Percentiles rank a stretch among this genome's conserved stretches.
Conservation (phyloP, 2,113 vertebrate species). For the Trinectes maculatus region DNA sequence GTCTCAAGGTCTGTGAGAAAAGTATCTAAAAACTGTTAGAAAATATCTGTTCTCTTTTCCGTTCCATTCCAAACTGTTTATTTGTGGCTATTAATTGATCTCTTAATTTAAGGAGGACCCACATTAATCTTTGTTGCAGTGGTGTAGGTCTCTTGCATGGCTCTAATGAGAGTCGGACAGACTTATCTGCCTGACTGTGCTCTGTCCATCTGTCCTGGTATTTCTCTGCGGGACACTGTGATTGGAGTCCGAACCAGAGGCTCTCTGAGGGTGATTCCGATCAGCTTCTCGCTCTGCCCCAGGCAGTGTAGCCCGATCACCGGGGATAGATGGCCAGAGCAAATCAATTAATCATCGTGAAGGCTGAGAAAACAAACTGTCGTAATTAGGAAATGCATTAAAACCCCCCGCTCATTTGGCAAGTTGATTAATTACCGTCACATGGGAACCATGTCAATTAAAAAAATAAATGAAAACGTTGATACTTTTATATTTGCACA, state of each 20-base stretch:
- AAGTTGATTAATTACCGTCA: constrained; percentile 81
- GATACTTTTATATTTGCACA: too few species aligned
- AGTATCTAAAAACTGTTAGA: too few species aligned
- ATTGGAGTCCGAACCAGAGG: constrained; percentile 47
- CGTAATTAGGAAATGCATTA: constrained; percentile 77
- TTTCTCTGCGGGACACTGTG: constrained; percentile 24
- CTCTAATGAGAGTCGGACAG: constrained; percentile 49
- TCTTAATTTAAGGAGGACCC: constrained; percentile 17
- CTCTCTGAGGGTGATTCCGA: constrained; percentile 35
- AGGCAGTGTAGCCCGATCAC: constrained; percentile 48
- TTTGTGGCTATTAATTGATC: constrained; percentile 42
- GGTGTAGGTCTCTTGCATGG: constrained; percentile 20
- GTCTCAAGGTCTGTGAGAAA: too few species aligned
- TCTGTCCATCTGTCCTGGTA: constrained; percentile 64
- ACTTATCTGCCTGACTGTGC: constrained; percentile 18
- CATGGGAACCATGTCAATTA: constrained; percentile 40
- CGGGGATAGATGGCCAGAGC: constrained; percentile 60
- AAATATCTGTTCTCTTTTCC: too few species aligned
- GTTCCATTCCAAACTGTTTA: too few species aligned
- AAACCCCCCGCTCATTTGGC: constrained; percentile 65
- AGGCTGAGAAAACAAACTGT: constrained; percentile 73
- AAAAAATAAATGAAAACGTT: too few species aligned
- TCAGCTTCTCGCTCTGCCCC: constrained; percentile 45
- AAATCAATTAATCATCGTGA: constrained; percentile 82
- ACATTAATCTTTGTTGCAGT: constrained; percentile 61